Conservation (phyloP, 35 echinoderm and acorn worm species). For the Stichopus chloronotus region DNA sequence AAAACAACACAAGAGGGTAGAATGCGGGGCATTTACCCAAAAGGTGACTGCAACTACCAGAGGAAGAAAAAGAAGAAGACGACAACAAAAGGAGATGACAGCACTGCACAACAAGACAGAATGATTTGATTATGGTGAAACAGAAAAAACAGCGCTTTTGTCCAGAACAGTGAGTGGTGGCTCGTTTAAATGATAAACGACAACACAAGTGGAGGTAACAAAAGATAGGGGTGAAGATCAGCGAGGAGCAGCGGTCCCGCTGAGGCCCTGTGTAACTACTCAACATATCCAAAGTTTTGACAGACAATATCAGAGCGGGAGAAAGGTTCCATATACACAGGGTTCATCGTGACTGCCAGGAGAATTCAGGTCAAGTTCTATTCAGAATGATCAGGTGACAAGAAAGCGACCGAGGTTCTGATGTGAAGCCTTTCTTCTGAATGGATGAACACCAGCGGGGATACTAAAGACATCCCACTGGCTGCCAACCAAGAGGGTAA, state of each 20-base stretch:
- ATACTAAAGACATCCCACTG: not conserved
- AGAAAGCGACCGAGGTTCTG: slow-evolving; percentile 8
- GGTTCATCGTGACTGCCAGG: not conserved
- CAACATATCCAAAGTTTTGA: not conserved
- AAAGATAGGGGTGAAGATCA: not conserved
- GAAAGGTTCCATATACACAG: not conserved
- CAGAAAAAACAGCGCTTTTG: not conserved
- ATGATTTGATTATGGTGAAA: slow-evolving; percentile 2
- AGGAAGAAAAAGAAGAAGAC: not conserved
- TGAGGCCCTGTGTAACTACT: slow-evolving; percentile 5
- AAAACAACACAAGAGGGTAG: not conserved
- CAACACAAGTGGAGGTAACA: no score
- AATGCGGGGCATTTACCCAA: slow-evolving; percentile 36
- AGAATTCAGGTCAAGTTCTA: slow-evolving; percentile 15
- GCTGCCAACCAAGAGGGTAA: not conserved
- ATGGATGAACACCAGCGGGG: not conserved
- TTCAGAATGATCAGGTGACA: not conserved
- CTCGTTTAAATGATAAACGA: not conserved
- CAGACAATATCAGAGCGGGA: not conserved
- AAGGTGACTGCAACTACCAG: not conserved
- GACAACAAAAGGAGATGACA: not conserved
- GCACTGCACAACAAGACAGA: not conserved
- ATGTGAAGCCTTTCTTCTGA: not conserved
- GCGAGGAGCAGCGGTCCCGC: not conserved
- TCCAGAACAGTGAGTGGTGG: not conserved